Conservation (phyloP, 2,797 vertebrate species). For the Pseudocheirus occidentalis region DNA sequence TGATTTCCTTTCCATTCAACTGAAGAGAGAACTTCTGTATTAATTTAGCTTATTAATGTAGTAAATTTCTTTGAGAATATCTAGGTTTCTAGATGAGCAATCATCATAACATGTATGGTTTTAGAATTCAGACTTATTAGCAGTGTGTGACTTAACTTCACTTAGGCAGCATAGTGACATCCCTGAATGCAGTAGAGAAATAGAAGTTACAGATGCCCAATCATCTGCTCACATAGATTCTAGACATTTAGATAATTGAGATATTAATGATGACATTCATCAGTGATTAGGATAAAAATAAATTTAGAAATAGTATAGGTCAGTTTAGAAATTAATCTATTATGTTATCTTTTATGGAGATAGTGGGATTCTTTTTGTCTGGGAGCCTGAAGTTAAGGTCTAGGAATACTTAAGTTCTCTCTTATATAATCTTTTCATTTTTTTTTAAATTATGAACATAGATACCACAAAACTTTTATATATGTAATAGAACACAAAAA, state of each 20-base stretch:
- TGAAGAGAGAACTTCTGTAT: neutral
- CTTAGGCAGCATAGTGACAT: neutral
- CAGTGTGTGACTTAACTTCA: conserved; percentile 5
- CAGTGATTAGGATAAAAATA: neutral
- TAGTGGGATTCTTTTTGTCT: neutral
- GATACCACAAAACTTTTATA: neutral
- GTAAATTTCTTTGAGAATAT: neutral
- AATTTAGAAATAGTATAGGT: conserved; percentile 19
- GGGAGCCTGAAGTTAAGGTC: neutral
- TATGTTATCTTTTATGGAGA: neutral
- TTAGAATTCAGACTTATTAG: neutral
- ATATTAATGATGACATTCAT: neutral
- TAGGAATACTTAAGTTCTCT: neutral
- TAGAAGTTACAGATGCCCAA: conserved; percentile 38
- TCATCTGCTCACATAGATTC: conserved; percentile 30
- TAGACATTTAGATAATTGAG: neutral
- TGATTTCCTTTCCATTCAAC: neutral
- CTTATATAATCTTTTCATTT: neutral
- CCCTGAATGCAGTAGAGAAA: neutral
- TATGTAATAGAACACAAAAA: neutral
- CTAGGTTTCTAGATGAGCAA: neutral
- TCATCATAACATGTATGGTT: neutral
- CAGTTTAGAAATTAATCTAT: conserved; percentile 13
- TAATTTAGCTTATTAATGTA: neutral
- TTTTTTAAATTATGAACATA: neutral